These are phyloP conservation scores for Chaetophractus vellerosus DNA, from an alignment of 2,797 vertebrate genomes.

Conservation along the genomic window DNA sequence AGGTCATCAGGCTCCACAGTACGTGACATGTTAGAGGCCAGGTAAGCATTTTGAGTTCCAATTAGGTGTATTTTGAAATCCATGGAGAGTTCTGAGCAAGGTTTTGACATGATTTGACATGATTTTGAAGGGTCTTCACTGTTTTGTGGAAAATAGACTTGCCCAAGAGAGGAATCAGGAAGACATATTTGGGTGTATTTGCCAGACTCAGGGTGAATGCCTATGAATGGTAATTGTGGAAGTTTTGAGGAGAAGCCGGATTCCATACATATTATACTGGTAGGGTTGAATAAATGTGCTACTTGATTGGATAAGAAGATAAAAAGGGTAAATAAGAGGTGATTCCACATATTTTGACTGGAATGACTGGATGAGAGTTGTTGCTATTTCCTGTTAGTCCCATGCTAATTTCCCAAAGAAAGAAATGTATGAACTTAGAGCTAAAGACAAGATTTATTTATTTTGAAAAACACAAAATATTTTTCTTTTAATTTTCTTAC, in stretches of 20 bases:
- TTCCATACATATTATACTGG: no score
- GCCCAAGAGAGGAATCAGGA: neutral
- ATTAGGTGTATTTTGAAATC: neutral
- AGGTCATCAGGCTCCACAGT: no score
- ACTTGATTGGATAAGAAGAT: neutral
- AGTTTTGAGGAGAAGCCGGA: accelerated
- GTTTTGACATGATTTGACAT: neutral
- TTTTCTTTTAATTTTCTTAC: neutral
- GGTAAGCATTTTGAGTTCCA: neutral
- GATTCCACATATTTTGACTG: neutral
- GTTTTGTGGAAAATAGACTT: neutral
- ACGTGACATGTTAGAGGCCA: accelerated
- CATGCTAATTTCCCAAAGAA: neutral
- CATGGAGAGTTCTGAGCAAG: neutral
- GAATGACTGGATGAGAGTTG: neutral
- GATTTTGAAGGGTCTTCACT: neutral
- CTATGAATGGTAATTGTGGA: neutral
- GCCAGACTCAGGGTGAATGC: neutral
- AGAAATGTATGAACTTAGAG: neutral
- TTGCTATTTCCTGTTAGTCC: neutral
- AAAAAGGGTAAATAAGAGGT: neutral
- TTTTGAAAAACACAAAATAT: neutral
- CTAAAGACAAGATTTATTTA: conserved; percentile 1
- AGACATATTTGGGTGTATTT: neutral
- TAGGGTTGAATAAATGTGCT: neutral